Evolutionary conservation across 2,888 invertebrate genomes (phyloP).

Genomic region (Cephus spinipes): DNA sequence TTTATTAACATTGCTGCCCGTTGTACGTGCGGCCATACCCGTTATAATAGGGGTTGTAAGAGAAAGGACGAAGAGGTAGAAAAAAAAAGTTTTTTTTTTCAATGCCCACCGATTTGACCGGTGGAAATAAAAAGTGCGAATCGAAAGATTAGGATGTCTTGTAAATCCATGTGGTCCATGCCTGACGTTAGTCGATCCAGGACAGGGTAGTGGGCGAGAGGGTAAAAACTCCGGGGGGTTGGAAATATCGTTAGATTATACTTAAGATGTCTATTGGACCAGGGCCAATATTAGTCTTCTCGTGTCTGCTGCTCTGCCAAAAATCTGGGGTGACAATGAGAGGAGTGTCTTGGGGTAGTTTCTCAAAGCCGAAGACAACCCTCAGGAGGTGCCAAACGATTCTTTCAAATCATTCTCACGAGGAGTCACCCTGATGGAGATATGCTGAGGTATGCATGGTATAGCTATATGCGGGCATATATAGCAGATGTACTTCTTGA

Average conservation of each 20-base stretch:
- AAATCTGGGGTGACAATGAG: conserved; percentile 53
- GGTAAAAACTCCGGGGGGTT: conserved; percentile 27
- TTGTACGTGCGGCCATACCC: no score
- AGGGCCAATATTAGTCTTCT: conserved; percentile 48
- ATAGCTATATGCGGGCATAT: no score
- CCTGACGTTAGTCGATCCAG: no score
- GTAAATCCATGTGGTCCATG: no score
- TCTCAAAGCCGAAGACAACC: no score
- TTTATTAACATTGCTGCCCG: conserved; percentile 21
- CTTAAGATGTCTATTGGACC: conserved; percentile 57
- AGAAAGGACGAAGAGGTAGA: conserved; percentile 8
- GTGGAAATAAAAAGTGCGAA: no score
- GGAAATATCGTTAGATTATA: conserved; percentile 57
- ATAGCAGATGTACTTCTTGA: not conserved
- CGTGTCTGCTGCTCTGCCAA: conserved; percentile 43
- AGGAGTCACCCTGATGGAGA: no score
- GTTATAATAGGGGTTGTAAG: conserved; percentile 14
- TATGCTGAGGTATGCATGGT: no score
- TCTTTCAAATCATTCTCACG: conserved; percentile 39
- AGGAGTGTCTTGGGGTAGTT: conserved; percentile 30
- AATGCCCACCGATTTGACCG: no score
- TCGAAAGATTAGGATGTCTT: no score
- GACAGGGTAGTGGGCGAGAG: no score
- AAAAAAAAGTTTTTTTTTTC: not conserved
- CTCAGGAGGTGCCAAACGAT: conserved; percentile 39